Evolutionary conservation across 1,140 invertebrate genomes (phyloP), one percentile per base, ranked within the genome.

Genomic region (Psilanteris sp.): DNA sequence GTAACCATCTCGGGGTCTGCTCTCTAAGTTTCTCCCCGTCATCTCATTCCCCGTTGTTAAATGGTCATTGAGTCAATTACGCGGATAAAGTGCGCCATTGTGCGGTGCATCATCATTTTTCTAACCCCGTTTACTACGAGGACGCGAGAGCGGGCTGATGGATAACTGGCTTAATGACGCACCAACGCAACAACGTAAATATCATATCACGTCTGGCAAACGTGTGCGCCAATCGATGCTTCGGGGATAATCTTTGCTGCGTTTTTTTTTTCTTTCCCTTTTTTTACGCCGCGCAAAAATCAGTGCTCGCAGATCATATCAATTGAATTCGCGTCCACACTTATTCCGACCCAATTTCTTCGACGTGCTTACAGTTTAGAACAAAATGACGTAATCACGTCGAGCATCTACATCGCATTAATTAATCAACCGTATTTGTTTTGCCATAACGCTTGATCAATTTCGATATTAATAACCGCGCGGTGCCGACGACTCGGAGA

Each of bases 61-160:
- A 84, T 84, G 83, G 80, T 84, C 83, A 86, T 86, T 86, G 83
- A 86, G 83, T 86, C 83, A 86, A 86, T 86, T 86, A 86, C 82
- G 79, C 83, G 79, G 79, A 85, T 86, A 85, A 86, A 85, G 83
- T 85, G 82, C 79, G 81, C 83, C 83, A 86, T 86, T 86, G 83
- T 86, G 72, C 77, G 70, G 64, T 78, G 81, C 79, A 81, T 78
- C 82, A 68, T 79, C 80, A 83, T 84, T 86, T 85, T 85, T 85
- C 82, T 85, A 85, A 82, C 82, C 81, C 81, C 79, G 72, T 83
- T 86, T 71, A 52, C 55, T 32, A 64, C 22, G 59, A 64, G 16
- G 27, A 64, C 26, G 10, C 43, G n/a, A 59, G 48, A 72, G 62
- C 48, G 62, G 52, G 62, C 54, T 68, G 50, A 57, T 48, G 26